Percentiles rank a stretch among this genome's conserved stretches.
Evolutionary conservation across 2,888 invertebrate species (phyloP).

Genomic region (Lobophora halterata): DNA sequence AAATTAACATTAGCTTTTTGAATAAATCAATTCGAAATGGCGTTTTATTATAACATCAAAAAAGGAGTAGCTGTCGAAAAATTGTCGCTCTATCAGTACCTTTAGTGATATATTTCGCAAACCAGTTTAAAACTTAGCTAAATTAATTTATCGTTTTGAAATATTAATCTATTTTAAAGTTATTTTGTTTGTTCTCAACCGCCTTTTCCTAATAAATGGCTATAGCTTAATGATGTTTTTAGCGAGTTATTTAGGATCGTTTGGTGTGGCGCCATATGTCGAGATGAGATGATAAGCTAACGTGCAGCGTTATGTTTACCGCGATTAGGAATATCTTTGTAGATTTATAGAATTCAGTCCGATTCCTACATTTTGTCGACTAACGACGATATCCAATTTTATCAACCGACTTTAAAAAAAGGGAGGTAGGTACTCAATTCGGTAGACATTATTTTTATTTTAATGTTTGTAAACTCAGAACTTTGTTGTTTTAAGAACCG

Average conservation of each 20-base stretch:
- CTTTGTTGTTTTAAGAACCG: no score
- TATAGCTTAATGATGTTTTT: conserved; percentile 44
- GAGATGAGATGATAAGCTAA: conserved; percentile 48
- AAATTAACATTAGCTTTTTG: conserved; percentile 12
- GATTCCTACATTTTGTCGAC: conserved; percentile 1
- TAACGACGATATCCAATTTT: not conserved
- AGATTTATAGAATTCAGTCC: conserved; percentile 22
- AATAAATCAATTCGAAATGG: conserved; percentile 16
- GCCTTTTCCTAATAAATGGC: conserved; percentile 34
- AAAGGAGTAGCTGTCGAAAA: conserved; percentile 15
- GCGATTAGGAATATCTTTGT: conserved; percentile 31
- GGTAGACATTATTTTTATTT: no score
- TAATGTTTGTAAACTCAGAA: no score
- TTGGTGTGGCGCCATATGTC: conserved; percentile 55
- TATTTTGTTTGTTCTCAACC: conserved; percentile 18
- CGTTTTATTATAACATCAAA: conserved; percentile 22
- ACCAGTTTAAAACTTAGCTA: conserved; percentile 17
- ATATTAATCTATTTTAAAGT: conserved; percentile 8
- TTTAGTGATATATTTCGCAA: conserved; percentile 20
- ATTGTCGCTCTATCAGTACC: conserved; percentile 11
- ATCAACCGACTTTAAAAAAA: no score
- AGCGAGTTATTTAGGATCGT: conserved; percentile 54
- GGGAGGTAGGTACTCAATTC: no score
- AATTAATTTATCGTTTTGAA: no score
- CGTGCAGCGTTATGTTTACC: conserved; percentile 38